Evolutionary conservation across 2,888 invertebrate genomes (phyloP), one percentile per base, ranked within the genome.

Genomic region (Digitonthophagus gazella): DNA sequence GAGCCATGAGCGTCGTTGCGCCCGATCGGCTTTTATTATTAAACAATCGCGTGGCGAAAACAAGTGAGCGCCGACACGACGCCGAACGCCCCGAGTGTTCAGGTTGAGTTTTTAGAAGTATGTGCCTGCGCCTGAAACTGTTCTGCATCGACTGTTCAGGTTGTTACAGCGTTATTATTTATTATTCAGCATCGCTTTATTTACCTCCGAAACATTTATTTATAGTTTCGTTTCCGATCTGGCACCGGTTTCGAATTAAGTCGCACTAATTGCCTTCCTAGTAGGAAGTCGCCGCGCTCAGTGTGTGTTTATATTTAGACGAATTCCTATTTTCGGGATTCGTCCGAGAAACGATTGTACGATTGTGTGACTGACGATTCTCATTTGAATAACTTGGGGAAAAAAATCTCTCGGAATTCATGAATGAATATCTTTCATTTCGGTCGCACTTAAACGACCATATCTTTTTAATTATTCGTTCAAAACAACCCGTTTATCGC

Each of bases 81-180:
- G n/a, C n/a, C n/a, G n/a, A n/a, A n/a, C n/a, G n/a, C n/a, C n/a
- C n/a, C n/a, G n/a, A n/a, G n/a, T n/a, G n/a, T n/a, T n/a, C n/a
- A n/a, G 61, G 61, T 18, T 20, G 28, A 8, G 8, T n/a, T 44
- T 44, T 78, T 55, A 74, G 73, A 69, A 80, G 78, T 75, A 83
- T 83, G 84, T 83, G 84, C 78, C 79, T 86, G 80, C 84, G 86
- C 75, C 83, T 86, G 68, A 82, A 84, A 76, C 80, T 86, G 72
- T 83, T 86, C 77, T 86, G 86, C 80, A 83, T 85, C 74, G 85
- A 86, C 81, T 86, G 86, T 79, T 83, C 85, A 85, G 86, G 86
- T 86, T 82, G 76, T 81, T 80, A 68, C 6, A 44, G n/a, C n/a
- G n/a, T n/a, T 44, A 8, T 44, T 3, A 44, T 44, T 44, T 44